A percentile compares a stretch with the other conserved stretches of the same genome.
phyloP scores from a whole-genome alignment of 2,113 vertebrate species.

The Onychorhynchus coronatus region DNA sequence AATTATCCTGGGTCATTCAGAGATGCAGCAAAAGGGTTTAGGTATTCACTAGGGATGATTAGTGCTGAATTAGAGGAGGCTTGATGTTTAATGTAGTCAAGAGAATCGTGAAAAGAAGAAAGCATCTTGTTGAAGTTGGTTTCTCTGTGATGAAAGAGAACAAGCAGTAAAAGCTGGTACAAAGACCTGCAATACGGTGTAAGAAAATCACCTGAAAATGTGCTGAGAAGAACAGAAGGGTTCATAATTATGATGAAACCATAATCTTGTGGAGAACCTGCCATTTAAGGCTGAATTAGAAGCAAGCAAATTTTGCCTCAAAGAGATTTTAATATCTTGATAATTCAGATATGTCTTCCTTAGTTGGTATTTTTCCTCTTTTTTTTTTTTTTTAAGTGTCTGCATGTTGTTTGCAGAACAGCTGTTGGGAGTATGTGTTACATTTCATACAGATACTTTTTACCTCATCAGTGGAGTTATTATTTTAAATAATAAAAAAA shows the following conservation, averaged over 20 bases:
- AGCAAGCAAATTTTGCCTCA: background rate
- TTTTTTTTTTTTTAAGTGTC: background rate
- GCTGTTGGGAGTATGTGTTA: background rate
- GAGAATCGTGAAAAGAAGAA: background rate
- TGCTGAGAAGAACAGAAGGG: background rate
- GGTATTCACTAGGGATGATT: background rate
- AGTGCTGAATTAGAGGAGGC: background rate
- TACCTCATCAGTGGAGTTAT: no score
- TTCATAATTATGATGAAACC: background rate
- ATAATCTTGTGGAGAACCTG: background rate
- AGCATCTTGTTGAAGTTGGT: fast-evolving
- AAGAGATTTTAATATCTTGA: background rate
- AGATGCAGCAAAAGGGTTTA: background rate
- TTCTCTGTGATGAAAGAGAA: background rate
- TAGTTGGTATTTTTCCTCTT: background rate
- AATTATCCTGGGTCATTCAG: background rate
- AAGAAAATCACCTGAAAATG: background rate
- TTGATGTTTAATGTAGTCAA: background rate
- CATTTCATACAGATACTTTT: background rate
- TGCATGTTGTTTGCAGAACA: background rate
- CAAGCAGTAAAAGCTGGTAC: background rate
- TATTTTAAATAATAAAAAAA: background rate
- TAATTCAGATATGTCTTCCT: background rate
- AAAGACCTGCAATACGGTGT: background rate
- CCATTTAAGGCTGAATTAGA: background rate